Conservation (phyloP, 2,888 invertebrate species). For the Pandemis corylana region DNA sequence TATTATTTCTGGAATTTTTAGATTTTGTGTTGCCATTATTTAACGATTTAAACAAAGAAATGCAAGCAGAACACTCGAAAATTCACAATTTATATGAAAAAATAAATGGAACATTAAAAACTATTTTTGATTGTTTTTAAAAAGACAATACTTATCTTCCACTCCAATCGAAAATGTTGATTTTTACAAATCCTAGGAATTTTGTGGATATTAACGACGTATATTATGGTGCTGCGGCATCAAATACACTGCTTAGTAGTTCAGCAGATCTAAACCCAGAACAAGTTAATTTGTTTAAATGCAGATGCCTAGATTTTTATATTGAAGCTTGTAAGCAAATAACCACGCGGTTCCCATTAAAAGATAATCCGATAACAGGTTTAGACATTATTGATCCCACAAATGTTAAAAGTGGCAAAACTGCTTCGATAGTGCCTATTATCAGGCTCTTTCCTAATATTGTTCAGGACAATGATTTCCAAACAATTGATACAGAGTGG, state of each 20-base stretch:
- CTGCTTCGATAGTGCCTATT: conserved; percentile 15
- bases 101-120: conserved; percentile 45
- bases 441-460: conserved; percentile 36
- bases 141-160: conserved; percentile 44
- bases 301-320: not conserved
- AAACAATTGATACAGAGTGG: conserved; percentile 38
- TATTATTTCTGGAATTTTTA: conserved; percentile 45
- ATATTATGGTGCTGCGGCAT: not conserved
- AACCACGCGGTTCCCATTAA: conserved; percentile 38
- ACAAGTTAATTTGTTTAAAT: not conserved
- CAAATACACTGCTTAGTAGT: not conserved
- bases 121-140: conserved; percentile 51
- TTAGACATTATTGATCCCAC: conserved; percentile 32
- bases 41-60: conserved; percentile 44
- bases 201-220: not conserved
- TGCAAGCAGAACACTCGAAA: conserved; percentile 44
- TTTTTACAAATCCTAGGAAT: conserved; percentile 44
- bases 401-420: conserved; percentile 42
- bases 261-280: not conserved
- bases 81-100: conserved; percentile 45
- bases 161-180: conserved; percentile 47
- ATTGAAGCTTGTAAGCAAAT: conserved; percentile 10
- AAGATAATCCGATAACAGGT: conserved; percentile 43
- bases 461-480: conserved; percentile 38
- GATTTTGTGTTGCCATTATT: conserved; percentile 45